A percentile compares a stretch with the other conserved stretches of the same genome.
phyloP scores from a whole-genome alignment of 2,797 vertebrate genomes.

The Rhincodon typus region DNA sequence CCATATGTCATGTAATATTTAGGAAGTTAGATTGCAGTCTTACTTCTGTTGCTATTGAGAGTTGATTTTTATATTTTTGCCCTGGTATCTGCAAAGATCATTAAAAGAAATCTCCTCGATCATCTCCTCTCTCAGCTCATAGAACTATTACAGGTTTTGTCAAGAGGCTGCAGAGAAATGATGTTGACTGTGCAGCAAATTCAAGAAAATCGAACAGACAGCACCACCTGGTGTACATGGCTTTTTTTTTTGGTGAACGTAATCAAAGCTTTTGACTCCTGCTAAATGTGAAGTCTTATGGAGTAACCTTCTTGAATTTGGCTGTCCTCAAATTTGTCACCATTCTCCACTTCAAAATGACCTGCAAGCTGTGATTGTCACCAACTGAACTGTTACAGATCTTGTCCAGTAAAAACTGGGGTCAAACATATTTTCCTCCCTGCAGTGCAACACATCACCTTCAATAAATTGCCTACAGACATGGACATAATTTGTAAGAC shows the following conservation, averaged over 20 bases:
- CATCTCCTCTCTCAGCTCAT: no score
- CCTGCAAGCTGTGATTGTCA: background rate
- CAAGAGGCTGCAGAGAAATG: background rate
- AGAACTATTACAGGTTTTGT: background rate
- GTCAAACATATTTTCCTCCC: no score
- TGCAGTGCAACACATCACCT: no score
- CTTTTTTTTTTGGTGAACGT: background rate
- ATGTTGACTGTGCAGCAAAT: background rate
- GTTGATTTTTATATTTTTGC: background rate
- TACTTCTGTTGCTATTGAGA: background rate
- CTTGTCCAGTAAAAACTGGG: background rate
- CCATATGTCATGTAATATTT: background rate
- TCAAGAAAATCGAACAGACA: background rate
- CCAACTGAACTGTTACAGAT: no score
- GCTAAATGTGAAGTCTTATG: background rate
- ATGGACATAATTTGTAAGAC: no score
- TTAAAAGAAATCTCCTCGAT: background rate
- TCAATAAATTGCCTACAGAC: no score
- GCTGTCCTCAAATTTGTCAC: background rate
- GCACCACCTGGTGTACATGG: no score
- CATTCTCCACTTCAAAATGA: background rate
- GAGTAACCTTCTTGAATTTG: background rate
- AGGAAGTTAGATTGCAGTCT: background rate
- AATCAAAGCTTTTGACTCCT: no score
- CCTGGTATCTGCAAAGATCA: background rate